A percentile compares a stretch with the other conserved stretches of the same genome.
phyloP scores from a whole-genome alignment of 2,113 vertebrate species.

The Myrmecophaga tridactyla region DNA sequence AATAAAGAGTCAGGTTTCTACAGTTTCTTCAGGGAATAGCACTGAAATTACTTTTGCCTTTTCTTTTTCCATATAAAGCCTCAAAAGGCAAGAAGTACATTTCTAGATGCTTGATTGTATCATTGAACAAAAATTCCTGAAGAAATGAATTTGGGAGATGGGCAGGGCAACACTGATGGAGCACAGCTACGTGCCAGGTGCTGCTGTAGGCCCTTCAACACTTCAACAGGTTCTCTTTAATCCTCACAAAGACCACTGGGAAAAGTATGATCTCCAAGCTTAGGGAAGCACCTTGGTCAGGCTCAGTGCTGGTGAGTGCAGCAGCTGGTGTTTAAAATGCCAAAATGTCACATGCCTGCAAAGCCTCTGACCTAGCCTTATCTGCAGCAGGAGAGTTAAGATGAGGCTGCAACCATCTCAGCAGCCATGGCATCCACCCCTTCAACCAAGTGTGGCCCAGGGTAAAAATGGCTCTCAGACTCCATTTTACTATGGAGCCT shows the following conservation, averaged over 20 bases:
- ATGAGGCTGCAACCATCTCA: background rate
- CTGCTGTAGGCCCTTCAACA: background rate
- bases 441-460: background rate
- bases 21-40: background rate
- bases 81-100: background rate
- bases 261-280: background rate
- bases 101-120: background rate
- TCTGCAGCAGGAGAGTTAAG: background rate
- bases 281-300: background rate
- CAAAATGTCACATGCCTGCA: background rate
- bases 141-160: background rate
- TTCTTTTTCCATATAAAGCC: background rate
- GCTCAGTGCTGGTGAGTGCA: background rate
- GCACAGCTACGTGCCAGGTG: background rate
- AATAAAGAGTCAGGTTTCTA: background rate
- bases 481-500: background rate
- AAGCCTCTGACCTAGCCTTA: background rate
- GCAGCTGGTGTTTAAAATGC: background rate
- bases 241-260: background rate
- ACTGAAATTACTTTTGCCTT: background rate
- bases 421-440: background rate
- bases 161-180: background rate
- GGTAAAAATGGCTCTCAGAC: background rate
- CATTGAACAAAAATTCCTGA: background rate
- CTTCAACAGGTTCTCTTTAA: background rate